phyloP scores from a whole-genome alignment of 2,888 invertebrate species.

The Acholoe squamosa region DNA sequence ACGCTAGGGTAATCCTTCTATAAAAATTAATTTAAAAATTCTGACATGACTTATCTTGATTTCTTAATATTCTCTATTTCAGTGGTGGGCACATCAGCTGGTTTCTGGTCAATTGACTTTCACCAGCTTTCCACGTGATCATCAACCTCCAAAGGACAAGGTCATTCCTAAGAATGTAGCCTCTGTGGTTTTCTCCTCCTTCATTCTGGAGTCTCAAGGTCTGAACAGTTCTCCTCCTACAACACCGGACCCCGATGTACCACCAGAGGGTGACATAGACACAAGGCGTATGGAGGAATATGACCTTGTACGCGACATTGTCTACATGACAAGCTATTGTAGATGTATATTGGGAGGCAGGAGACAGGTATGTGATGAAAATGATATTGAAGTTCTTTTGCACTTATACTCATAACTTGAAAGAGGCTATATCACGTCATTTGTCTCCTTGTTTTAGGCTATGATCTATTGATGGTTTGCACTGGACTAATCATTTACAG shows the following conservation, averaged over 20 bases:
- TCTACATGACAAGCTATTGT: conserved; percentile 51
- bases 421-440: too few relatives aligned
- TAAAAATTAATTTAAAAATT: too few relatives aligned
- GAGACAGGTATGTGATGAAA: conserved; percentile 26
- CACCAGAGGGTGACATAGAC: neutral
- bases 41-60: neutral
- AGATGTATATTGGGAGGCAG: conserved; percentile 42
- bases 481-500: too few relatives aligned
- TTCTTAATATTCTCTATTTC: neutral
- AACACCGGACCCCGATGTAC: neutral
- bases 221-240: neutral
- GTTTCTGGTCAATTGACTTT: conserved; percentile 18
- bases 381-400: too few relatives aligned
- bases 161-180: neutral
- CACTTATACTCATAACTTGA: too few relatives aligned
- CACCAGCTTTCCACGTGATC: neutral
- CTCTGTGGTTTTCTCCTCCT: conserved; percentile 8
- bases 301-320: conserved; percentile 36
- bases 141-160: neutral
- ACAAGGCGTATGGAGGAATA: neutral
- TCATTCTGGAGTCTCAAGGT: neutral
- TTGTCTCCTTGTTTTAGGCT: too few relatives aligned
- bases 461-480: too few relatives aligned
- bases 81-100: conserved; percentile 28
- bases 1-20: too few relatives aligned